Percentiles rank a stretch among this genome's conserved stretches.
Evolutionary conservation across 2,888 invertebrate genomes (phyloP).

Genomic region (Tenthredo scrophulariae): DNA sequence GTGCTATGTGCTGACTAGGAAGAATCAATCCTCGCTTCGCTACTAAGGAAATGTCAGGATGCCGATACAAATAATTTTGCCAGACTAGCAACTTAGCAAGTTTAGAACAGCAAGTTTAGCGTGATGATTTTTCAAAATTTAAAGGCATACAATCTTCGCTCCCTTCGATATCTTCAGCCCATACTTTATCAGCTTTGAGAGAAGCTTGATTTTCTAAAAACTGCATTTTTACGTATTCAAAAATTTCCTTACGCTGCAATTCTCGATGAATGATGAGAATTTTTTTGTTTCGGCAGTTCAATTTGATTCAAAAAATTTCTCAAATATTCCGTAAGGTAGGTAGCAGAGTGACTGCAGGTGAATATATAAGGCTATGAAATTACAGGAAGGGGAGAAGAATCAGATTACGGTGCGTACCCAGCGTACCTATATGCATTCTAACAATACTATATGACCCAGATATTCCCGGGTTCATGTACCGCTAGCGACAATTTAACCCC

Average conservation of each 20-base stretch:
- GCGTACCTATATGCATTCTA: background rate
- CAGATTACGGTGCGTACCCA: background rate
- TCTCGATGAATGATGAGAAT: background rate
- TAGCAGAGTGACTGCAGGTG: background rate
- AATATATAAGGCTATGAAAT: background rate
- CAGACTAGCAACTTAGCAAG: background rate
- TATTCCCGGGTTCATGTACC: background rate
- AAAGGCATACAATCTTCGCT: background rate
- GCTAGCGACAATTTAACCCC: slow-evolving; percentile 19
- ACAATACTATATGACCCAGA: background rate
- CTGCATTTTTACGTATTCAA: background rate
- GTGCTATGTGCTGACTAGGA: slow-evolving; percentile 15
- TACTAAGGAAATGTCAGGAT: background rate
- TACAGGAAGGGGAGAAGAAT: background rate
- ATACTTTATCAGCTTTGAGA: background rate
- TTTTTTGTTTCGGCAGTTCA: background rate
- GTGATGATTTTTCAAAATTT: background rate
- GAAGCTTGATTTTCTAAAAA: background rate
- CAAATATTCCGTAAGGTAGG: background rate
- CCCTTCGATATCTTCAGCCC: background rate
- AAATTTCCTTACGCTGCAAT: background rate
- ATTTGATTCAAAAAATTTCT: background rate
- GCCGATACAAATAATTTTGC: background rate
- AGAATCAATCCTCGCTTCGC: slow-evolving; percentile 23
- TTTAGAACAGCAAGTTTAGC: background rate